Conservation (phyloP, 1,140 invertebrate species). For the Sipha flava region DNA sequence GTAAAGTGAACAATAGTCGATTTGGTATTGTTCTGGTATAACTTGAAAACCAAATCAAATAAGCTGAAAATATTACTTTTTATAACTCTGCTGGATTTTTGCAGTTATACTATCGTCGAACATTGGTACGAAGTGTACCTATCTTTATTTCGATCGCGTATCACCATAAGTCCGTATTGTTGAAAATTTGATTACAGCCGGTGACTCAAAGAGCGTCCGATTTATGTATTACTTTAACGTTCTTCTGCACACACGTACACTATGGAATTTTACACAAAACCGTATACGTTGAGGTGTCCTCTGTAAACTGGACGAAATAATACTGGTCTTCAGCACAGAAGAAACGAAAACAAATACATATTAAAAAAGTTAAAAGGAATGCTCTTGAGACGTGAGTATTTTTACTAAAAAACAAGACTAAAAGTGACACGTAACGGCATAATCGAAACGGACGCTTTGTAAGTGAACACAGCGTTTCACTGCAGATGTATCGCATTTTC, state of each 20-base stretch:
- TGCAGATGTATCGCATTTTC: too few relatives aligned
- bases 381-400: background rate
- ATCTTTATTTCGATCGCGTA: constrained; percentile 1
- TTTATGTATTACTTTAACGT: constrained; percentile 16
- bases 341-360: constrained; percentile 18
- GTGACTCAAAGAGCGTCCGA: constrained; percentile 6
- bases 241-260: background rate
- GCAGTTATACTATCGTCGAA: too few relatives aligned
- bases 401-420: background rate
- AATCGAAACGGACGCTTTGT: background rate
- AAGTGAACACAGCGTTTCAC: background rate
- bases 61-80: background rate
- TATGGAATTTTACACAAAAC: background rate
- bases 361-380: constrained; percentile 7
- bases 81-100: too few relatives aligned
- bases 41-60: background rate
- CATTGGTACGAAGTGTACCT: background rate
- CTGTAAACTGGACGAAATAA: background rate
- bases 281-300: background rate
- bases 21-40: background rate
- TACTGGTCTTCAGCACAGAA: background rate
- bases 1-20: background rate
- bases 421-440: background rate
- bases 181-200: constrained; percentile 11
- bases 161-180: background rate